Evolutionary conservation across 2,113 vertebrate genomes (phyloP).

Genomic region (Tapirus terrestris): DNA sequence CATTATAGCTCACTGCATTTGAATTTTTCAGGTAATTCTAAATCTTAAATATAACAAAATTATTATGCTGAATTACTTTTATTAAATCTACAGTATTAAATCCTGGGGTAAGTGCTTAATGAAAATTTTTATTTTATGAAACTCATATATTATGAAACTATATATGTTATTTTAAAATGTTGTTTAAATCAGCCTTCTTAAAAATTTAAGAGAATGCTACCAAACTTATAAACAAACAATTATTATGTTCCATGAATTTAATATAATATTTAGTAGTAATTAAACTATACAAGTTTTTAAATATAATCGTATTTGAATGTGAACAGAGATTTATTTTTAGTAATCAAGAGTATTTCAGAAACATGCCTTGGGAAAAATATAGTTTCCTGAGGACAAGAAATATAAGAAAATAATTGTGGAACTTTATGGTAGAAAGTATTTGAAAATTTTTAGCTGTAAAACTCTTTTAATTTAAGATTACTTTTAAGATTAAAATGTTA

Average conservation of each 20-base stretch:
- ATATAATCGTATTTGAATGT: neutral
- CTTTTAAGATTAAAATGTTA: constrained; percentile 58
- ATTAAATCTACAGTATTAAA: constrained; percentile 20
- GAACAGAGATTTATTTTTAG: constrained; percentile 13
- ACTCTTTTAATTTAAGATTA: constrained; percentile 35
- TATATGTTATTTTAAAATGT: constrained; percentile 46
- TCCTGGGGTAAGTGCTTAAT: constrained; percentile 11
- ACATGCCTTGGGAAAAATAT: neutral
- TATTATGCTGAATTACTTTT: neutral
- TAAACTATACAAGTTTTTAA: neutral
- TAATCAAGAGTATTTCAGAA: neutral
- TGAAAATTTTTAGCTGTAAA: constrained; percentile 3
- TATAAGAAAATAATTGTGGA: constrained; percentile 27
- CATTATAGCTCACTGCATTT: neutral
- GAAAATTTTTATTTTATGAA: constrained; percentile 44
- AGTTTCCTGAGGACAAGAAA: neutral
- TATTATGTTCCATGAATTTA: neutral
- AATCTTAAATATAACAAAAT: neutral
- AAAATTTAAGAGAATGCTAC: constrained; percentile 53
- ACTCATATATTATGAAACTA: neutral
- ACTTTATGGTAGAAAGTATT: constrained; percentile 11
- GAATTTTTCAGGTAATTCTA: constrained; percentile 20
- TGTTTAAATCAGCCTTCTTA: constrained; percentile 43
- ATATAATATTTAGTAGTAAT: neutral
- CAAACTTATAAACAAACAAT: constrained; percentile 55